These are phyloP conservation scores for Tauraco hartlaubi DNA, from an alignment of 2,797 vertebrate species.

Conservation along the genomic window DNA sequence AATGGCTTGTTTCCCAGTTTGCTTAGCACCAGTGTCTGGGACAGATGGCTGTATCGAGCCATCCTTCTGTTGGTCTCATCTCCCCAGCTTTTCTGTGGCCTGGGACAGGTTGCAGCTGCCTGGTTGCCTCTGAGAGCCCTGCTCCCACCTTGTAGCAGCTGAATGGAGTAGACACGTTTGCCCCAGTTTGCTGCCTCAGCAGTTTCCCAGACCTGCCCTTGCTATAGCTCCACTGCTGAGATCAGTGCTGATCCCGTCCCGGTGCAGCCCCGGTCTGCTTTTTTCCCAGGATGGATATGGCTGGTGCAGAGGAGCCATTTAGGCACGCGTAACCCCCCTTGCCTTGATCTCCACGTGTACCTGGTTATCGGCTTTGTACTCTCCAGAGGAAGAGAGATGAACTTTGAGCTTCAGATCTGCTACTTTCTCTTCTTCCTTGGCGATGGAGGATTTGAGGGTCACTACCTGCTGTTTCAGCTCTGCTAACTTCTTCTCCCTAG, in stretches of 20 bases:
- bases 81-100: background rate
- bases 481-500: constrained; percentile 85
- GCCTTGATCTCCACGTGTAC: constrained; percentile 55
- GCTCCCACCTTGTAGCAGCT: background rate
- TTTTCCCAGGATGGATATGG: background rate
- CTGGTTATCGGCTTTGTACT: constrained; percentile 83
- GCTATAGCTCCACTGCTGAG: background rate
- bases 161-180: rapidly evolving
- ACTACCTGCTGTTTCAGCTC: constrained; percentile 80
- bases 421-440: constrained; percentile 79
- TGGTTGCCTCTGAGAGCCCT: background rate
- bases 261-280: background rate
- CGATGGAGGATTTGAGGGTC: constrained; percentile 77
- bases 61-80: background rate
- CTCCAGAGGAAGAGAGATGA: constrained; percentile 82
- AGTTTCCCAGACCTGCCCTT: background rate
- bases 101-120: background rate
- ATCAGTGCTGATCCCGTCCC: background rate
- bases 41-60: background rate
- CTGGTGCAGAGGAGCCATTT: background rate
- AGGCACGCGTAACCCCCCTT: rapidly evolving
- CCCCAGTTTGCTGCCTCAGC: background rate
- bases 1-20: background rate
- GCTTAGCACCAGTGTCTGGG: background rate
- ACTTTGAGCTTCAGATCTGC: constrained; percentile 85